phyloP scores from a whole-genome alignment of 2,797 vertebrate species.

The Danionella dracula region DNA sequence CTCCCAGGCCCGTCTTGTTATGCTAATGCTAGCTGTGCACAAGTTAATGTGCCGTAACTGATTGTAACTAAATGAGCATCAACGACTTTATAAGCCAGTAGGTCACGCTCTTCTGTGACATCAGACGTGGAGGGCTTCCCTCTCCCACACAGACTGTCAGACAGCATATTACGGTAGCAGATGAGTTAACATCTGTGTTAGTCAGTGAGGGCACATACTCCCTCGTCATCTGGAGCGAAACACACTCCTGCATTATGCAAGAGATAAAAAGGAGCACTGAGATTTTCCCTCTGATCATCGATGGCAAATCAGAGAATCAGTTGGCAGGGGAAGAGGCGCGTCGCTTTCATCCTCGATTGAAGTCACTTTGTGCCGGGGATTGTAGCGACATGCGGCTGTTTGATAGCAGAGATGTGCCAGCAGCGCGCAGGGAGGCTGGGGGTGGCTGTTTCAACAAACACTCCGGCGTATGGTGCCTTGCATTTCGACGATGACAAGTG shows the following conservation, averaged over 20 bases:
- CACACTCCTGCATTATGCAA: conserved; percentile 54
- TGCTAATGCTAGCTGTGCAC: neutral
- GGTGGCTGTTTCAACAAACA: conserved; percentile 65
- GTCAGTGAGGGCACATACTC: conserved; percentile 54
- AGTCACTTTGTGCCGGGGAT: conserved; percentile 57
- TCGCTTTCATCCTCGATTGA: conserved; percentile 63
- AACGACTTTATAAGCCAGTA: neutral
- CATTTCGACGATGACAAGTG: conserved; percentile 80
- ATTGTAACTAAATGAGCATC: conserved; percentile 2
- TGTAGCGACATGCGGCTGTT: conserved; percentile 41
- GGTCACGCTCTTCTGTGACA: neutral
- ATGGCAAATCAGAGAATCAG: conserved; percentile 41
- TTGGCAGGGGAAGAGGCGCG: conserved; percentile 39
- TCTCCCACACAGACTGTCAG: conserved; percentile 4
- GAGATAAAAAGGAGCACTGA: conserved; percentile 41
- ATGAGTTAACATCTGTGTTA: conserved; percentile 62
- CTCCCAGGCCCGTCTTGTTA: neutral
- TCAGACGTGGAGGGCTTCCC: conserved; percentile 9
- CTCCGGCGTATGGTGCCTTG: conserved; percentile 81
- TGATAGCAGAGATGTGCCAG: conserved; percentile 38
- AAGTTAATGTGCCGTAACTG: conserved; percentile 13
- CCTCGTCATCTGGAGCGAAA: conserved; percentile 39
- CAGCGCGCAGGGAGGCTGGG: conserved; percentile 41
- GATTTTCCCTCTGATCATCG: conserved; percentile 63
- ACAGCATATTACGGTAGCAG: conserved; percentile 33